A percentile compares a stretch with the other conserved stretches of the same genome.
Evolutionary conservation across 2,113 vertebrate species (phyloP).

Genomic region (Mesembrinibis cayennensis): DNA sequence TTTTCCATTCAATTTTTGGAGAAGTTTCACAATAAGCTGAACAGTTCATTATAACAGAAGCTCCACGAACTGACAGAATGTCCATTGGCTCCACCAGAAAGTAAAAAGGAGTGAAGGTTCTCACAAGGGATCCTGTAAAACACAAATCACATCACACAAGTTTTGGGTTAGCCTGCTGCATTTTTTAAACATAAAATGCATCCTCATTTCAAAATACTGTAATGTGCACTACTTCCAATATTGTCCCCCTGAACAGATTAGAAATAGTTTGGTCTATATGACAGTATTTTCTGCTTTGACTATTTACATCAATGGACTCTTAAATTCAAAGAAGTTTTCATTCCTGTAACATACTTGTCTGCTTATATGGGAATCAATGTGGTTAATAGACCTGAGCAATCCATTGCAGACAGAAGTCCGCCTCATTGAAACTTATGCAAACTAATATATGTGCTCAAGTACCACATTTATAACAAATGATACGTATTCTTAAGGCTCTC

Average conservation of each 20-base stretch:
- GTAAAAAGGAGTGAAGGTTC: conserved; percentile 90
- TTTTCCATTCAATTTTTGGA: conserved; percentile 91
- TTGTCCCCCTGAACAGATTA: rapidly evolving
- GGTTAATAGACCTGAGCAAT: neutral
- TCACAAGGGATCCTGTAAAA: conserved; percentile 77
- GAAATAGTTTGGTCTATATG: rapidly evolving
- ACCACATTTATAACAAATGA: neutral
- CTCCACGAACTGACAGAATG: conserved; percentile 81
- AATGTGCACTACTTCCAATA: rapidly evolving
- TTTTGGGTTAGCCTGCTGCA: rapidly evolving
- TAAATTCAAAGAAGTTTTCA: neutral
- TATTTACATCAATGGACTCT: neutral
- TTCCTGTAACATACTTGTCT: neutral
- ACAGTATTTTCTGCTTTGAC: neutral
- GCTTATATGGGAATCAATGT: neutral
- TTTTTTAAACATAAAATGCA: rapidly evolving
- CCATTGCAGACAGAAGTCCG: neutral
- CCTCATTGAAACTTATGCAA: neutral
- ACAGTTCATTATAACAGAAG: conserved; percentile 87
- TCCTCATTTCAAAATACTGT: rapidly evolving
- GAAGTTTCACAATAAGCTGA: conserved; percentile 82
- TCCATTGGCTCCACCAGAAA: conserved; percentile 91
- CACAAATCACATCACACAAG: neutral
- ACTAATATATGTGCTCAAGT: rapidly evolving
- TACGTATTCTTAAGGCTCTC: rapidly evolving